Evolutionary conservation across 2,113 vertebrate genomes (phyloP).

Genomic region (Ictalurus punctatus): DNA sequence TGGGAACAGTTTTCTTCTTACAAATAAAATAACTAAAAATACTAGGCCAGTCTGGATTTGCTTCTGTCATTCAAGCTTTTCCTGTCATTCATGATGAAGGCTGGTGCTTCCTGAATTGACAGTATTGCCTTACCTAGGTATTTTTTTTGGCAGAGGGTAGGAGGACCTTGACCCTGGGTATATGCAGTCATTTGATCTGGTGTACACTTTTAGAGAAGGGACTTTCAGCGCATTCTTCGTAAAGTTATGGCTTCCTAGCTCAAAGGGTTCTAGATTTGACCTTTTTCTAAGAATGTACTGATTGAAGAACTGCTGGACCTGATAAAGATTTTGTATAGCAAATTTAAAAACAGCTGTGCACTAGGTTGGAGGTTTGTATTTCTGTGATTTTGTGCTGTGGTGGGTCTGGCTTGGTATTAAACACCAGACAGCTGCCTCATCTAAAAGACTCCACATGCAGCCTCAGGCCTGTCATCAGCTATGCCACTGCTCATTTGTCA

Average conservation of each 20-base stretch:
- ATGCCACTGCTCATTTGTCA: slow-evolving; percentile 34
- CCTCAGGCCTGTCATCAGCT: slow-evolving; percentile 14
- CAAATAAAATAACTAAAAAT: not conserved
- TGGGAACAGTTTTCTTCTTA: not conserved
- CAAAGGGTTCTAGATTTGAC: not conserved
- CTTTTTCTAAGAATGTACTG: not conserved
- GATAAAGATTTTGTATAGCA: slow-evolving; percentile 5
- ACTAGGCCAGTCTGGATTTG: not conserved
- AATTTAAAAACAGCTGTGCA: slow-evolving; percentile 12
- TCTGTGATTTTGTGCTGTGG: slow-evolving; percentile 23
- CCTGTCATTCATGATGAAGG: not conserved
- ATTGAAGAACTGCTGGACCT: not conserved
- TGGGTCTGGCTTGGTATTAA: slow-evolving; percentile 16
- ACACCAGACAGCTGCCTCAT: slow-evolving; percentile 27
- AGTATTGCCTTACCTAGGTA: not conserved
- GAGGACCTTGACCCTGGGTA: not conserved
- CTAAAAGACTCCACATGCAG: slow-evolving; percentile 35
- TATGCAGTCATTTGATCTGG: not conserved
- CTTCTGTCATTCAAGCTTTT: slow-evolving; percentile 1
- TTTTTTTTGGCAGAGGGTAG: not conserved
- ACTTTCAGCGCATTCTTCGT: not conserved
- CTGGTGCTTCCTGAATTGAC: not conserved
- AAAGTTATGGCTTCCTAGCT: not conserved
- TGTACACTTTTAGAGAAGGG: not conserved
- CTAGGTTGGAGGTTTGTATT: slow-evolving; percentile 13